Evolutionary conservation across 2,888 invertebrate species (phyloP).

Genomic region (Epistrophella euchroma): DNA sequence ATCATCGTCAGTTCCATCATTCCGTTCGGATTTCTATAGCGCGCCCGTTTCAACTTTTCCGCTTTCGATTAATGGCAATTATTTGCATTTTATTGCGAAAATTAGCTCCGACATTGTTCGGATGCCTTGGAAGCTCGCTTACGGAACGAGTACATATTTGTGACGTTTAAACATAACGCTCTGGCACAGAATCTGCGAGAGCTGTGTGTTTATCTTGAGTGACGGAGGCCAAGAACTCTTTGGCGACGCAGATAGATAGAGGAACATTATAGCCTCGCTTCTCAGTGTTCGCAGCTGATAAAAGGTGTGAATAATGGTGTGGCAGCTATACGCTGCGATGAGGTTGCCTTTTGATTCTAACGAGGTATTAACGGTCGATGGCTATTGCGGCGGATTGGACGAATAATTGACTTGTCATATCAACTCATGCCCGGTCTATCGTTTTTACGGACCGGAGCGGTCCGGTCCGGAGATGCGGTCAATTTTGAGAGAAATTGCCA

Average conservation of each 20-base stretch:
- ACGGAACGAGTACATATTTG: constrained; percentile 24
- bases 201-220: constrained; percentile 45
- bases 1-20: constrained; percentile 25
- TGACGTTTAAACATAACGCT: constrained; percentile 50
- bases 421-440: constrained; percentile 27
- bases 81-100: constrained; percentile 73
- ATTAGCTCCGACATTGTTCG: constrained; percentile 65
- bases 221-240: constrained; percentile 36
- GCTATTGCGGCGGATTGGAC: constrained; percentile 5
- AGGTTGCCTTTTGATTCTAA: constrained; percentile 22
- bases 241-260: not conserved
- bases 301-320: constrained; percentile 73
- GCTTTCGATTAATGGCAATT: constrained; percentile 74
- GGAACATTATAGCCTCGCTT: not conserved
- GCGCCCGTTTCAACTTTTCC: constrained; percentile 66
- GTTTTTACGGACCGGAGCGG: constrained; percentile 17
- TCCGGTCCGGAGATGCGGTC: constrained; percentile 51
- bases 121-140: constrained; percentile 26
- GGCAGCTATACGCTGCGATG: not conserved
- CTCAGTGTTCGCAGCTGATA: constrained; percentile 58
- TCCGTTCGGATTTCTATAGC: constrained; percentile 16
- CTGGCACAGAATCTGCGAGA: constrained; percentile 30
- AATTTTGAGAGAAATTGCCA: constrained; percentile 67
- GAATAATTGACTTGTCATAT: constrained; percentile 73
- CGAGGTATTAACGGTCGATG: constrained; percentile 41